phyloP scores from a whole-genome alignment of 2,113 vertebrate genomes.

The Pontoporia blainvillei region DNA sequence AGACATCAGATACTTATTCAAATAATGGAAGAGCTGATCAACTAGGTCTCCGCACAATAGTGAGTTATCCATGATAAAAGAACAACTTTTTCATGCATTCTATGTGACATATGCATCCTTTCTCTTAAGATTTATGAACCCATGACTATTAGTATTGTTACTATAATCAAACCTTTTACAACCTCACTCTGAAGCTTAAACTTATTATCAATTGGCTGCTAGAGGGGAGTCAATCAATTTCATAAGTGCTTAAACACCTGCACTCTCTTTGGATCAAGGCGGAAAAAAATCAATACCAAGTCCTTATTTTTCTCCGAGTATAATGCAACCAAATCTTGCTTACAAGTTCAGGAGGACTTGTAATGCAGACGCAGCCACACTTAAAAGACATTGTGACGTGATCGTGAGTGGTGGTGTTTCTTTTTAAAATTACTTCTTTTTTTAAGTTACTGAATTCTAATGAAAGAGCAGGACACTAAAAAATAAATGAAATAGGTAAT shows the following conservation, averaged over 20 bases:
- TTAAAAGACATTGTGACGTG: background rate
- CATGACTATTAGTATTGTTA: slow-evolving; percentile 81
- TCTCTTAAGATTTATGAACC: slow-evolving; percentile 86
- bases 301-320: slow-evolving; percentile 61
- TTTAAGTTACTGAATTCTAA: background rate
- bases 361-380: background rate
- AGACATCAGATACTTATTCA: slow-evolving; percentile 87
- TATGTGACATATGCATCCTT: slow-evolving; percentile 81
- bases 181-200: slow-evolving; percentile 78
- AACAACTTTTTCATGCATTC: slow-evolving; percentile 82
- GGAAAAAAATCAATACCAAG: slow-evolving; percentile 64
- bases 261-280: slow-evolving; percentile 72
- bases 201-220: slow-evolving; percentile 79
- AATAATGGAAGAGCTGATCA: slow-evolving; percentile 87
- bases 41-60: slow-evolving; percentile 84
- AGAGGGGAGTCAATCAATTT: slow-evolving; percentile 78
- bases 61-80: slow-evolving; percentile 84
- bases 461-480: background rate
- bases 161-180: slow-evolving; percentile 82
- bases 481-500: background rate
- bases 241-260: slow-evolving; percentile 83
- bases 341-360: slow-evolving; percentile 34
- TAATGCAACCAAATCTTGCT: slow-evolving; percentile 54
- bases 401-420: background rate
- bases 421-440: background rate